Evolutionary conservation across 1,140 invertebrate species (phyloP).

Genomic region (Leguminivora glycinivorella): DNA sequence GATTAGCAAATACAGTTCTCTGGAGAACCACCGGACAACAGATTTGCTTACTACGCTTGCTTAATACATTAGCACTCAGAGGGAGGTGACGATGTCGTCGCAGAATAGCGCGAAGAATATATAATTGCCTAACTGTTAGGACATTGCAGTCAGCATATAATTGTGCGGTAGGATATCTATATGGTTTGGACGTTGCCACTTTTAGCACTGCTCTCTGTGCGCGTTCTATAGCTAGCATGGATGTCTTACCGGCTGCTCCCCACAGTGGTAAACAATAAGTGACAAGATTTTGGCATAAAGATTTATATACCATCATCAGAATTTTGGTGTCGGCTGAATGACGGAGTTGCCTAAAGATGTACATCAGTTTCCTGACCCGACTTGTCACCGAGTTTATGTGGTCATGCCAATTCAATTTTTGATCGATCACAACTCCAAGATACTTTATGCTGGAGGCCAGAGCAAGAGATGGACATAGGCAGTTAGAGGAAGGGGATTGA

Average conservation of each 20-base stretch:
- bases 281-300: background rate
- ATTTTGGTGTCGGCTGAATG: background rate
- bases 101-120: background rate
- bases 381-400: background rate
- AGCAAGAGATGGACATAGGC: too few species aligned
- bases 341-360: background rate
- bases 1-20: background rate
- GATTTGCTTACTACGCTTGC: background rate
- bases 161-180: too few species aligned
- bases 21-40: background rate
- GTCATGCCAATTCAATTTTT: too few species aligned
- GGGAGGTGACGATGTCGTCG: background rate
- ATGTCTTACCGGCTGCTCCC: too few species aligned
- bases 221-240: too few species aligned
- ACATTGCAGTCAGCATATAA: too few species aligned
- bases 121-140: too few species aligned
- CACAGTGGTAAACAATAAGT: background rate
- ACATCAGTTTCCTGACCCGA: constrained; percentile 33
- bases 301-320: background rate
- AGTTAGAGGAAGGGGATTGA: too few species aligned
- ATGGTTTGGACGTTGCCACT: too few species aligned
- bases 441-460: too few species aligned
- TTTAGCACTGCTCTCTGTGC: too few species aligned
- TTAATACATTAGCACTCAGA: background rate
- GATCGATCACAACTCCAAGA: too few species aligned